These are phyloP conservation scores for Typhlomys cinereus DNA, from an alignment of 2,113 vertebrate genomes.

Conservation along the genomic window DNA sequence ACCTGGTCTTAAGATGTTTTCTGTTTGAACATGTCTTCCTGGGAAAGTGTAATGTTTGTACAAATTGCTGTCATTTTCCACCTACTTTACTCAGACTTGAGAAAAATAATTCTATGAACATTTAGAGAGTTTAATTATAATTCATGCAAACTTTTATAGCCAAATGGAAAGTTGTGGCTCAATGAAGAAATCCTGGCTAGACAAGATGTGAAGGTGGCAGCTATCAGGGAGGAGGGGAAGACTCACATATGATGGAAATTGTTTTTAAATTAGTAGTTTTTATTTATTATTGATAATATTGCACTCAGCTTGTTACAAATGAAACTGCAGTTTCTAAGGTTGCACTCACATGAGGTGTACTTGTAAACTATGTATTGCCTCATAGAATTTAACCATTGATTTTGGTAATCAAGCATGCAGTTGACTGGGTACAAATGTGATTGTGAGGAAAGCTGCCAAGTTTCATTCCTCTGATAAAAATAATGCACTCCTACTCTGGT, in stretches of 20 bases:
- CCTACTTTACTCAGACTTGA: neutral
- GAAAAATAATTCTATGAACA: neutral
- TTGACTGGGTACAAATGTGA: neutral
- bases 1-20: neutral
- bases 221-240: neutral
- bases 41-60: neutral
- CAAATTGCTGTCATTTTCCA: neutral
- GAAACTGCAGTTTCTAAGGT: neutral
- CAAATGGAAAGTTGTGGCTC: constrained; percentile 16
- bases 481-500: neutral
- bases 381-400: neutral
- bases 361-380: neutral
- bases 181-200: neutral
- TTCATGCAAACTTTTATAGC: neutral
- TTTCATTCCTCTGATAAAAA: constrained; percentile 6
- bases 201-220: neutral
- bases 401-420: neutral
- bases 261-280: neutral
- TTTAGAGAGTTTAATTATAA: neutral
- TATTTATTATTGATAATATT: neutral
- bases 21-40: constrained; percentile 29
- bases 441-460: neutral
- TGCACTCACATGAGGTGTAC: neutral
- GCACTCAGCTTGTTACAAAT: neutral
- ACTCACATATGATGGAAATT: neutral